These are phyloP conservation scores for Lepeophtheirus salmonis DNA, from an alignment of 1,140 invertebrate species.

Conservation along the genomic window DNA sequence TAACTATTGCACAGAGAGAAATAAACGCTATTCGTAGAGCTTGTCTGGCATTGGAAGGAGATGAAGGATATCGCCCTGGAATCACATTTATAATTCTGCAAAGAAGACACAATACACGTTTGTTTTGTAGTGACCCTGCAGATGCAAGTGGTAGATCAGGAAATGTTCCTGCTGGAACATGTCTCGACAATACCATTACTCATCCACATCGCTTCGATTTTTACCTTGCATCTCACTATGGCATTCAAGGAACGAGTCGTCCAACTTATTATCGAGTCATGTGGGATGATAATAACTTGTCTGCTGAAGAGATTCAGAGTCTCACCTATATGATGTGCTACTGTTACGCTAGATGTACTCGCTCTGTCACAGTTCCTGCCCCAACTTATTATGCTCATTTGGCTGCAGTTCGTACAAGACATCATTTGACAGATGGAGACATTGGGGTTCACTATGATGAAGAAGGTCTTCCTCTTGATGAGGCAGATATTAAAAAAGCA, in stretches of 20 bases:
- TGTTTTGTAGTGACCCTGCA: constrained; percentile 21
- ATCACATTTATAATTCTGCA: constrained; percentile 33
- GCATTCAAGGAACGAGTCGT: constrained; percentile 58
- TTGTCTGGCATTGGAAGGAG: constrained; percentile 24
- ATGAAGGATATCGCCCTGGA: constrained; percentile 26
- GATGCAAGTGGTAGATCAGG: constrained; percentile 20
- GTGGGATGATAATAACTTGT: constrained; percentile 53
- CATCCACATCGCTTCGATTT: constrained; percentile 64
- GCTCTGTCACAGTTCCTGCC: constrained; percentile 73
- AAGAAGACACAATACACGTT: constrained; percentile 31
- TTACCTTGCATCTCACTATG: constrained; percentile 53
- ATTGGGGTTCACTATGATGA: background rate
- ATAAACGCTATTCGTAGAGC: constrained; percentile 21
- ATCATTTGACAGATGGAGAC: constrained; percentile 12
- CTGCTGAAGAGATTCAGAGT: constrained; percentile 54
- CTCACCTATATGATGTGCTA: constrained; percentile 72
- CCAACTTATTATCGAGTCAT: constrained; percentile 72
- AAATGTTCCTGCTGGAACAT: constrained; percentile 62
- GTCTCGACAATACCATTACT: constrained; percentile 58
- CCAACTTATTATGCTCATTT: constrained; percentile 86
- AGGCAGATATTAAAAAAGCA: background rate
- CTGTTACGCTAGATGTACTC: constrained; percentile 62
- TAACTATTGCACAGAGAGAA: background rate
- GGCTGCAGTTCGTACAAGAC: constrained; percentile 50
- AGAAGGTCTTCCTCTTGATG: background rate